Conservation (phyloP, 2,888 invertebrate species). For the Orthonevra nobilis region DNA sequence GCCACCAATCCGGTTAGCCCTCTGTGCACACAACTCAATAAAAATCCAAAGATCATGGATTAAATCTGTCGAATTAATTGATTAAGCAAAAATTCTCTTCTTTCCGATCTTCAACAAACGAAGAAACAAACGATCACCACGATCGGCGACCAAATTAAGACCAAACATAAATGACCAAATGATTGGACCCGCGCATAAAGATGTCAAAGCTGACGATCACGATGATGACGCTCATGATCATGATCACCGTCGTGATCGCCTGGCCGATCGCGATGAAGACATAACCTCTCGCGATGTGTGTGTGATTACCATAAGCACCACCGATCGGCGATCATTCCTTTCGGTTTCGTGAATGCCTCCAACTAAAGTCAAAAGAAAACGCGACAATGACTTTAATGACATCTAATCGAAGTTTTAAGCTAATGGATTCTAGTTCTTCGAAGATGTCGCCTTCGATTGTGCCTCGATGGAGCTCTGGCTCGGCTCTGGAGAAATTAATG, state of each 20-base stretch:
- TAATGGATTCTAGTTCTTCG: slow-evolving; percentile 43
- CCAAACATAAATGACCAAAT: slow-evolving; percentile 31
- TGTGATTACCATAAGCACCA: slow-evolving; percentile 51
- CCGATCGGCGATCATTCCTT: no score
- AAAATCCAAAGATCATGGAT: slow-evolving; percentile 67
- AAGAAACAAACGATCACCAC: slow-evolving; percentile 34
- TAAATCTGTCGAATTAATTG: slow-evolving; percentile 67
- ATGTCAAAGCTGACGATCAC: slow-evolving; percentile 48
- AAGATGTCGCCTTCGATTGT: slow-evolving; percentile 42
- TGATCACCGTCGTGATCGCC: slow-evolving; percentile 9
- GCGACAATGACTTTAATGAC: slow-evolving; percentile 49
- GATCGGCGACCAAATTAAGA: slow-evolving; percentile 37
- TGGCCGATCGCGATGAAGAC: slow-evolving; percentile 32
- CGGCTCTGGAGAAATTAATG: slow-evolving; percentile 32
- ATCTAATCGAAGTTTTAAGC: slow-evolving; percentile 52
- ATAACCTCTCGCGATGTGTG: not conserved
- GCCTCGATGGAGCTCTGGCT: no score
- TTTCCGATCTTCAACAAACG: not conserved
- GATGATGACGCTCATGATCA: slow-evolving; percentile 6
- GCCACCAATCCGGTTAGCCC: slow-evolving; percentile 25
- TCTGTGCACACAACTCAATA: slow-evolving; percentile 24
- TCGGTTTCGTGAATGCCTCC: not conserved
- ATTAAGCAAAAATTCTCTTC: slow-evolving; percentile 60
- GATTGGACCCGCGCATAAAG: slow-evolving; percentile 52
- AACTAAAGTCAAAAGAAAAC: slow-evolving; percentile 7